These are phyloP conservation scores for Anas capensis DNA, from an alignment of 2,797 vertebrate genomes.

Conservation along the genomic window DNA sequence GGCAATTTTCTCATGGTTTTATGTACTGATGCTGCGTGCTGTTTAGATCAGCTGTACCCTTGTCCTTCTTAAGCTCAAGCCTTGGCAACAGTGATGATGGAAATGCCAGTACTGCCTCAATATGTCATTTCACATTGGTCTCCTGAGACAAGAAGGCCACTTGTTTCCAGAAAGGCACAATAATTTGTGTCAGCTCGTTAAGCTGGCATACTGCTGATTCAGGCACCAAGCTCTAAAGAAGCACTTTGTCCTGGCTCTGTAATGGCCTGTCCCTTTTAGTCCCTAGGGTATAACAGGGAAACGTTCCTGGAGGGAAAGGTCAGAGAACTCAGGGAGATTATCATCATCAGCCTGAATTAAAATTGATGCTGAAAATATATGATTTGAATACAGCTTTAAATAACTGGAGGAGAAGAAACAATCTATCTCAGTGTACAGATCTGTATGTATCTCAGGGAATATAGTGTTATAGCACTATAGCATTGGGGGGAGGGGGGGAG, in stretches of 20 bases:
- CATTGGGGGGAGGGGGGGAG: rapidly evolving
- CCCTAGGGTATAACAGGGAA: background rate
- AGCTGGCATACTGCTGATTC: constrained; percentile 70
- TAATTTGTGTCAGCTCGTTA: constrained; percentile 74
- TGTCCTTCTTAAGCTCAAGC: constrained; percentile 22
- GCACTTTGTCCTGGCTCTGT: constrained; percentile 45
- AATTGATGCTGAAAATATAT: constrained; percentile 3
- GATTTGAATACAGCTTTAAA: background rate
- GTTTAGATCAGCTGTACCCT: background rate
- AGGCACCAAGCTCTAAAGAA: constrained; percentile 19
- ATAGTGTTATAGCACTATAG: background rate
- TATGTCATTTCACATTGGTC: constrained; percentile 59
- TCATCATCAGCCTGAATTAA: constrained; percentile 39
- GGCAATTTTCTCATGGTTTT: background rate
- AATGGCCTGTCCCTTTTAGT: constrained; percentile 10
- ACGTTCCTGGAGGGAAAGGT: constrained; percentile 28
- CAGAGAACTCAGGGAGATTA: constrained; percentile 42
- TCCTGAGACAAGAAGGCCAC: constrained; percentile 47
- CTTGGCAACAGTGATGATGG: constrained; percentile 19
- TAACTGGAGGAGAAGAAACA: background rate
- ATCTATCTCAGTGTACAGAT: background rate
- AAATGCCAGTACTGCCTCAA: constrained; percentile 51
- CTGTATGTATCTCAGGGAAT: background rate
- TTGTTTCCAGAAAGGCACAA: constrained; percentile 62
- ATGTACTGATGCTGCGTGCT: background rate